Evolutionary conservation across 1,140 invertebrate species (phyloP).

Genomic region (Drosophila erecta): DNA sequence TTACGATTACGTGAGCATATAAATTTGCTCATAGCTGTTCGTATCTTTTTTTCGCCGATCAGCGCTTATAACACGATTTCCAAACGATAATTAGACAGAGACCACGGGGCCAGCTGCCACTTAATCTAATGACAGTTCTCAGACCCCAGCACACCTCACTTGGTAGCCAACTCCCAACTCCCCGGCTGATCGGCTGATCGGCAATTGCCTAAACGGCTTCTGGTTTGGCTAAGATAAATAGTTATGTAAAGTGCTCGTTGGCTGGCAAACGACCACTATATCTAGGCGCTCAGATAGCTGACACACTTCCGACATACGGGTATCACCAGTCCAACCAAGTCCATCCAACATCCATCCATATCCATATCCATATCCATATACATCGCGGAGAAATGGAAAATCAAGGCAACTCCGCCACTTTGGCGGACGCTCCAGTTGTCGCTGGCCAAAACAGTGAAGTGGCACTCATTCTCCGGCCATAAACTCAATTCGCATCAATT

Average conservation of each 20-base stretch:
- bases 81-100: constrained; percentile 71
- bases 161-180: constrained; percentile 2
- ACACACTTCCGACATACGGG: constrained; percentile 72
- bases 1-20: not conserved
- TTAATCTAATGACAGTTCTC: constrained; percentile 82
- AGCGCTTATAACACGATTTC: constrained; percentile 72
- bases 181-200: not conserved
- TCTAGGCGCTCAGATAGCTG: constrained; percentile 24
- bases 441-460: constrained; percentile 40
- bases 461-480: constrained; percentile 43
- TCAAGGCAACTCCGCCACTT: constrained; percentile 27
- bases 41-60: constrained; percentile 9
- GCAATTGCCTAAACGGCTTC: constrained; percentile 77
- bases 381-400: constrained; percentile 52
- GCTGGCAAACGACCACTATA: constrained; percentile 18
- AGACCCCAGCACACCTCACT: constrained; percentile 32
- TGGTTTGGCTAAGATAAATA: constrained; percentile 60
- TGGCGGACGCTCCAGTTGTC: constrained; percentile 24
- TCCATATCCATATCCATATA: constrained; percentile 34
- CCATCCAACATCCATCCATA: constrained; percentile 27
- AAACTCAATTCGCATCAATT: constrained; percentile 64
- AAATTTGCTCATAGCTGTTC: not conserved
- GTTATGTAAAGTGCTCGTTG: constrained; percentile 45
- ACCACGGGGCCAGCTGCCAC: constrained; percentile 58
- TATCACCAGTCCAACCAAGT: constrained; percentile 30